Conservation (phyloP, 2,797 vertebrate genomes). For the Gymnocypris eckloni region DNA sequence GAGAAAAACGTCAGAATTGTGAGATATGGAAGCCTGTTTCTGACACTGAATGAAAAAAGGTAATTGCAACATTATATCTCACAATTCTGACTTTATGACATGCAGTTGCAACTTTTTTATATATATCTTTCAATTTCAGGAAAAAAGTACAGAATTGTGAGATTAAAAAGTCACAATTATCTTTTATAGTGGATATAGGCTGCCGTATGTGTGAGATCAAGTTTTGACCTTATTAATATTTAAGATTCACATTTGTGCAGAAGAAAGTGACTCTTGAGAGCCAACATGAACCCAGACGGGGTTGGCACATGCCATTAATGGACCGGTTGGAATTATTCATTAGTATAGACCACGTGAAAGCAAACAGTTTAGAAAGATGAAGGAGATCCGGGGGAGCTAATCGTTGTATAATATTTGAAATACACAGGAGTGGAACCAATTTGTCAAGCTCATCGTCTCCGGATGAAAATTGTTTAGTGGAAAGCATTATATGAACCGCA, state of each 20-base stretch:
- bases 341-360: background rate
- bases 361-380: background rate
- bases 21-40: background rate
- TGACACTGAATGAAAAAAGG: background rate
- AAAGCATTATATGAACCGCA: background rate
- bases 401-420: background rate
- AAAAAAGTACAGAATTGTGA: background rate
- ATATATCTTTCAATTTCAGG: background rate
- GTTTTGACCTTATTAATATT: conserved; percentile 1
- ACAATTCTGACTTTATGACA: background rate
- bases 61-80: background rate
- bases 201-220: background rate
- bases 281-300: background rate
- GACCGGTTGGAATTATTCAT: conserved; percentile 17
- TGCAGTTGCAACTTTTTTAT: background rate
- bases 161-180: background rate
- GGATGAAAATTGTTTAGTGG: background rate
- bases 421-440: background rate
- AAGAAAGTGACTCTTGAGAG: background rate
- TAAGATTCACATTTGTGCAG: background rate
- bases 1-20: background rate
- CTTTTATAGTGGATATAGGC: background rate
- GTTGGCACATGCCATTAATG: conserved; percentile 22
- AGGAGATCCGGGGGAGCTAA: background rate
- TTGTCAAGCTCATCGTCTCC: background rate